A percentile compares a stretch with the other conserved stretches of the same genome.
Conservation (phyloP, 2,113 vertebrate genomes). For the Rynchops niger region DNA sequence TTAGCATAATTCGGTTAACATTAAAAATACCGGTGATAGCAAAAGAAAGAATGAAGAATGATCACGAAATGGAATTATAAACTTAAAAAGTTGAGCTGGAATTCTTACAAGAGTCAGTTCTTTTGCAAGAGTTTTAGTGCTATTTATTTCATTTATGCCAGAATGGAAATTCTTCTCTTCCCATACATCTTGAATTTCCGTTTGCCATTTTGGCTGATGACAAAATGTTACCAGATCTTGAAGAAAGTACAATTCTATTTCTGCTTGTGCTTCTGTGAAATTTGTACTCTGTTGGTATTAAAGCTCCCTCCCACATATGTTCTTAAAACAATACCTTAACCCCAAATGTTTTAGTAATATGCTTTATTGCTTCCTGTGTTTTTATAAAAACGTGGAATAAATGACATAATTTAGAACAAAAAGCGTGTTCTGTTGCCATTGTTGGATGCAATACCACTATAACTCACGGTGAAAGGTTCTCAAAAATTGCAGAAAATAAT, state of each 20-base stretch:
- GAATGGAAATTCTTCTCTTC: neutral
- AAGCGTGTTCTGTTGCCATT: rapidly evolving
- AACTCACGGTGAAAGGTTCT: neutral
- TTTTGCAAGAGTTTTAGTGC: neutral
- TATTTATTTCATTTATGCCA: neutral
- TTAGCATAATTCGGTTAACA: neutral
- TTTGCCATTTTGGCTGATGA: neutral
- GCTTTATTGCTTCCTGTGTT: neutral
- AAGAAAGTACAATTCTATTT: neutral
- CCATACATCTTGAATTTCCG: neutral
- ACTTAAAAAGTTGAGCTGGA: neutral
- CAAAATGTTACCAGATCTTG: neutral
- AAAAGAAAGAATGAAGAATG: neutral
- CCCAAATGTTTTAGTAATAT: neutral
- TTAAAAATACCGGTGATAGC: neutral
- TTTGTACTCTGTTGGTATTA: neutral
- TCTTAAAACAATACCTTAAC: neutral
- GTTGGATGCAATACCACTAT: neutral
- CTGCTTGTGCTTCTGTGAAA: neutral
- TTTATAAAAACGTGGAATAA: neutral
- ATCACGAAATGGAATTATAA: neutral
- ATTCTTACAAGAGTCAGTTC: neutral
- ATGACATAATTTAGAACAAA: neutral
- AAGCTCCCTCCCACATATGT: neutral
- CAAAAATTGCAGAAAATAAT: neutral